Evolutionary conservation across 2,797 vertebrate genomes (phyloP).

Genomic region (Scomberomorus guttatus): DNA sequence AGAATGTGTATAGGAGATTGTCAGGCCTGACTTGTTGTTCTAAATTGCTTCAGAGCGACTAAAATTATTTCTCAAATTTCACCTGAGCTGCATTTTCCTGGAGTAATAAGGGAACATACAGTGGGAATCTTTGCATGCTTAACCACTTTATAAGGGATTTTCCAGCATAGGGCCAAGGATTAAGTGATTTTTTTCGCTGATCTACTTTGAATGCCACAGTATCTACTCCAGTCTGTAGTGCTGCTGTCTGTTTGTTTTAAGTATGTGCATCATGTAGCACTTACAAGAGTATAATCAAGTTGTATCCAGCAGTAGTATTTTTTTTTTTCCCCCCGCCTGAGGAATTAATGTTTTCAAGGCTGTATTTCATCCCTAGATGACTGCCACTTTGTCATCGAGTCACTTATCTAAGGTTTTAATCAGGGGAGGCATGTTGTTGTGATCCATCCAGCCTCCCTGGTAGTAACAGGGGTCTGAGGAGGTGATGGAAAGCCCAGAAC

Average conservation of each 20-base stretch:
- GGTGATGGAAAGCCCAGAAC: slow-evolving; percentile 69
- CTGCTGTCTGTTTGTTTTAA: slow-evolving; percentile 60
- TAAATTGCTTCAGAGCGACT: slow-evolving; percentile 55
- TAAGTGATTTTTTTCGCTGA: slow-evolving; percentile 57
- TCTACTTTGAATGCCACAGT: slow-evolving; percentile 52
- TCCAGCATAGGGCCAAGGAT: slow-evolving; percentile 62
- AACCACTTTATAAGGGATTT: slow-evolving; percentile 66
- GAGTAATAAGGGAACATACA: slow-evolving; percentile 32
- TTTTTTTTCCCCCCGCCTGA: slow-evolving; percentile 8
- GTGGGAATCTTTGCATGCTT: slow-evolving; percentile 46
- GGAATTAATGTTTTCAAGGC: slow-evolving; percentile 56
- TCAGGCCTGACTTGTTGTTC: slow-evolving; percentile 59
- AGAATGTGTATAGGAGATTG: slow-evolving; percentile 53
- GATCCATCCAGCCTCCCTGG: slow-evolving; percentile 55
- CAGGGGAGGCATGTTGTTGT: slow-evolving; percentile 66
- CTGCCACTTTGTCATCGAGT: slow-evolving; percentile 56
- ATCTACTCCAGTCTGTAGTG: slow-evolving; percentile 33
- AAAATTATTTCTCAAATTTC: slow-evolving; percentile 64
- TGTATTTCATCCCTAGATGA: slow-evolving; percentile 41
- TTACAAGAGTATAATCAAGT: slow-evolving; percentile 59
- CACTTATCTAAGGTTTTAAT: slow-evolving; percentile 61
- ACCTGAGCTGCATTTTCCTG: slow-evolving; percentile 56
- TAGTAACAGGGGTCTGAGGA: slow-evolving; percentile 64
- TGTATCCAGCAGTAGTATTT: slow-evolving; percentile 28
- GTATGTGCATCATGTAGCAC: slow-evolving; percentile 36